These are phyloP conservation scores for Cyclopterus lumpus DNA, from an alignment of 2,797 vertebrate genomes.

Conservation along the genomic window DNA sequence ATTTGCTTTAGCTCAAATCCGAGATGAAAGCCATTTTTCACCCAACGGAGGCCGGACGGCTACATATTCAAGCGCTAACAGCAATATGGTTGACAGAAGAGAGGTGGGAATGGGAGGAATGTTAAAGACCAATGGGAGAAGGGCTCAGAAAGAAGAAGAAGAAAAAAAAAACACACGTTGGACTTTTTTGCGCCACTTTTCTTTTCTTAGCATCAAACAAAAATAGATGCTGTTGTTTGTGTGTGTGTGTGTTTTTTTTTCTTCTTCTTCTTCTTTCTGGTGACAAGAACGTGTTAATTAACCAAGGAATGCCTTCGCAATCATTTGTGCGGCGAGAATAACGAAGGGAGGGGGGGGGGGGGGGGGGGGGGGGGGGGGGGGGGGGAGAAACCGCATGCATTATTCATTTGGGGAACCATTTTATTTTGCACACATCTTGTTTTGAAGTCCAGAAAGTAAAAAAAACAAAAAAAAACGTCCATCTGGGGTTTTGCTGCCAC, in stretches of 20 bases:
- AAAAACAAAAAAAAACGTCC: background rate
- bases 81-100: conserved; percentile 54
- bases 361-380: no score
- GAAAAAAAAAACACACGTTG: conserved; percentile 15
- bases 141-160: conserved; percentile 5
- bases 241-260: conserved; percentile 35
- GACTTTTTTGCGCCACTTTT: conserved; percentile 23
- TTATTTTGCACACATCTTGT: conserved; percentile 42
- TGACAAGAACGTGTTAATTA: conserved; percentile 61
- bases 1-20: conserved; percentile 75
- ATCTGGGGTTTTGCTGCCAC: conserved; percentile 4
- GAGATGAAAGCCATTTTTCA: conserved; percentile 77
- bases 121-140: conserved; percentile 24
- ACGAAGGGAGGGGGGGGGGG: conserved; percentile 22
- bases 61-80: conserved; percentile 68
- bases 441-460: conserved; percentile 22
- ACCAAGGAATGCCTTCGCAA: conserved; percentile 42
- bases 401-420: conserved; percentile 57
- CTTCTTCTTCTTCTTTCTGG: background rate
- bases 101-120: conserved; percentile 35
- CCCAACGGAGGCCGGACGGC: conserved; percentile 48
- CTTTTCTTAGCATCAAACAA: conserved; percentile 47
- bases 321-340: conserved; percentile 47
- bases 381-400: conserved; percentile 53
- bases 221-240: conserved; percentile 36